Evolutionary conservation across 2,888 invertebrate species (phyloP).

Genomic region (Caenorhabditis panamensis): DNA sequence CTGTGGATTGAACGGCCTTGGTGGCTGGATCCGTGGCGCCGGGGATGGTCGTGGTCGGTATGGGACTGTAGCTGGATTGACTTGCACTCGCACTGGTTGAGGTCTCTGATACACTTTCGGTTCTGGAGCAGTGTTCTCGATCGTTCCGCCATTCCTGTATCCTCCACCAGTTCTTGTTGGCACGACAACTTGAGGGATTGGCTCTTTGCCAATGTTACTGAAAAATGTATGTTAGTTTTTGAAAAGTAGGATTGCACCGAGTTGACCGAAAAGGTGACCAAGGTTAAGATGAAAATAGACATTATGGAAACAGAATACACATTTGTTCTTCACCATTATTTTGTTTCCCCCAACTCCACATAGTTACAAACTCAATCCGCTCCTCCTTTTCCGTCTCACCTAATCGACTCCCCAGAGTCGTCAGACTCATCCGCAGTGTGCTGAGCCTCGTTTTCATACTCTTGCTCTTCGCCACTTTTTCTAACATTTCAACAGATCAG

Average conservation of each 20-base stretch:
- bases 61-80: constrained; percentile 55
- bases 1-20: constrained; percentile 38
- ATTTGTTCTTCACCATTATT: constrained; percentile 1
- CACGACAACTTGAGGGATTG: constrained; percentile 47
- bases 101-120: constrained; percentile 29
- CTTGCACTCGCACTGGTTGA: constrained; percentile 43
- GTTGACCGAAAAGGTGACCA: constrained; percentile 27
- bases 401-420: constrained; percentile 50
- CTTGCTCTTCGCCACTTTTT: constrained; percentile 41
- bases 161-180: constrained; percentile 40
- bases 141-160: constrained; percentile 35
- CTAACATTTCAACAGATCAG: constrained; percentile 27
- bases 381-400: constrained; percentile 25
- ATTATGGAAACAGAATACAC: constrained; percentile 14
- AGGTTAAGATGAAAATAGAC: constrained; percentile 10
- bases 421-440: constrained; percentile 49
- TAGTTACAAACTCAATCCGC: constrained; percentile 19
- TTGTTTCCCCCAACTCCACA: constrained; percentile 12
- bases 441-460: constrained; percentile 41
- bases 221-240: constrained; percentile 25
- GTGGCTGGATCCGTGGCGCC: constrained; percentile 38
- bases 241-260: constrained; percentile 3
- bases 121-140: constrained; percentile 54
- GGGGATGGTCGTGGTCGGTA: constrained; percentile 52
- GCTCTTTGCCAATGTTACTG: constrained; percentile 49